Evolutionary conservation across 2,888 invertebrate species (phyloP).

Genomic region (Melinopterus prodromus): DNA sequence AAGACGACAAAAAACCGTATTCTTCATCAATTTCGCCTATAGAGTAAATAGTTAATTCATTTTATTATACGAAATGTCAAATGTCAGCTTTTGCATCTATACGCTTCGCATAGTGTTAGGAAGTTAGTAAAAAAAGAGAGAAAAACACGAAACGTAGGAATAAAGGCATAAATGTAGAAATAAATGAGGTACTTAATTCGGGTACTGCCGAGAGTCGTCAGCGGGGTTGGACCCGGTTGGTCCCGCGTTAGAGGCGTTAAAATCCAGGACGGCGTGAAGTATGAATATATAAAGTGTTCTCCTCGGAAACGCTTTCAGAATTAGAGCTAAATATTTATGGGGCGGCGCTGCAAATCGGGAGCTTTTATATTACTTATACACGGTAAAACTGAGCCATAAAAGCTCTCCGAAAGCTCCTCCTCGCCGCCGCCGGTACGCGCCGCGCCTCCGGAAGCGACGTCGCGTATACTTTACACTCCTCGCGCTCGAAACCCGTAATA

Average conservation of each 20-base stretch:
- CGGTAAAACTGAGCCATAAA: slow-evolving; percentile 60
- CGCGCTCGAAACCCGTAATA: slow-evolving; percentile 57
- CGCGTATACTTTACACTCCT: slow-evolving; percentile 58
- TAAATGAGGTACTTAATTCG: neutral
- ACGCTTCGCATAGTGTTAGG: too few species aligned
- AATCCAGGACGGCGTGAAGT: slow-evolving; percentile 29
- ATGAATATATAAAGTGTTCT: slow-evolving; percentile 28
- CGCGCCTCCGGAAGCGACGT: slow-evolving; percentile 52
- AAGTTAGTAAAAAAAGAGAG: too few species aligned
- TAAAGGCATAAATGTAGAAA: neutral
- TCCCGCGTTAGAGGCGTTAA: slow-evolving; percentile 26
- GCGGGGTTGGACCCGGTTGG: neutral
- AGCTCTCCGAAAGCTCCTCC: slow-evolving; percentile 57
- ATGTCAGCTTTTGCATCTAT: too few species aligned
- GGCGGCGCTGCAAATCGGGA: slow-evolving; percentile 60
- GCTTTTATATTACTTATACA: slow-evolving; percentile 63
- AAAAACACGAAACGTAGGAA: neutral
- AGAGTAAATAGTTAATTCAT: too few species aligned
- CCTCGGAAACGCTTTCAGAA: slow-evolving; percentile 28
- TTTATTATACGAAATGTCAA: too few species aligned
- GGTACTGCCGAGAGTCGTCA: neutral
- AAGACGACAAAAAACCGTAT: too few species aligned
- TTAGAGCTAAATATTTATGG: slow-evolving; percentile 61
- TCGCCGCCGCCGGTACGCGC: slow-evolving; percentile 5
- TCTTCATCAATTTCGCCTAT: too few species aligned